A percentile compares a stretch with the other conserved stretches of the same genome.
phyloP scores from a whole-genome alignment of 1,140 invertebrate genomes.

The Drosophila funebris region DNA sequence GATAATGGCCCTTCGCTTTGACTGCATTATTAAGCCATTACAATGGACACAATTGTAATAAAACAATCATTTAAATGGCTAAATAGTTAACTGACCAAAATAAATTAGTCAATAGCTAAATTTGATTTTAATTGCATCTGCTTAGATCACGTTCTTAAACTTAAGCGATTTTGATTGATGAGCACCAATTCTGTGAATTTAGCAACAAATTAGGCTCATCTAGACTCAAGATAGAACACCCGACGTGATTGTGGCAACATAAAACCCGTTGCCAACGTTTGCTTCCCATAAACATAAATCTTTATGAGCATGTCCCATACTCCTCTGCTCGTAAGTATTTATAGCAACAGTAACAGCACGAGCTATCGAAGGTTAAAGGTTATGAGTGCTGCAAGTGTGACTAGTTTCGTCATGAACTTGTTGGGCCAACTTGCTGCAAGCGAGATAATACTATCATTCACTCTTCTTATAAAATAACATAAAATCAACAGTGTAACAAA shows the following conservation, averaged over 20 bases:
- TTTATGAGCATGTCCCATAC: background rate
- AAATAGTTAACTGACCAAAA: conserved; percentile 6
- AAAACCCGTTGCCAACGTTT: conserved; percentile 21
- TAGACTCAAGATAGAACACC: conserved; percentile 1
- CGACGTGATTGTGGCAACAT: conserved; percentile 7
- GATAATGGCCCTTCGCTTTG: conserved; percentile 42
- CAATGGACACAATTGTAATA: conserved; percentile 9
- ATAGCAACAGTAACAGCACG: background rate
- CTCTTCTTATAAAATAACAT: background rate
- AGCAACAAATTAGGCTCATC: conserved; percentile 15
- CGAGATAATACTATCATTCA: too few species aligned
- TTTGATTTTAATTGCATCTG: background rate
- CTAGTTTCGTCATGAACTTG: background rate
- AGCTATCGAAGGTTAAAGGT: conserved; percentile 46
- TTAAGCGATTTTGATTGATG: conserved; percentile 31
- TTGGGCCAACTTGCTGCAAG: conserved; percentile 2
- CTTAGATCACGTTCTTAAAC: background rate
- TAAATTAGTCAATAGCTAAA: background rate
- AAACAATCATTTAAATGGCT: conserved; percentile 5
- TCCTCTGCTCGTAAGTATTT: conserved; percentile 11
- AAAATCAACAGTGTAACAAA: too few species aligned
- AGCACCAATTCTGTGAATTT: conserved; percentile 16
- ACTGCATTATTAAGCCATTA: conserved; percentile 19
- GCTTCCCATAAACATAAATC: conserved; percentile 16
- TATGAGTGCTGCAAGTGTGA: conserved; percentile 37